phyloP scores from a whole-genome alignment of 2,797 vertebrate genomes.

The Sebastes minor region DNA sequence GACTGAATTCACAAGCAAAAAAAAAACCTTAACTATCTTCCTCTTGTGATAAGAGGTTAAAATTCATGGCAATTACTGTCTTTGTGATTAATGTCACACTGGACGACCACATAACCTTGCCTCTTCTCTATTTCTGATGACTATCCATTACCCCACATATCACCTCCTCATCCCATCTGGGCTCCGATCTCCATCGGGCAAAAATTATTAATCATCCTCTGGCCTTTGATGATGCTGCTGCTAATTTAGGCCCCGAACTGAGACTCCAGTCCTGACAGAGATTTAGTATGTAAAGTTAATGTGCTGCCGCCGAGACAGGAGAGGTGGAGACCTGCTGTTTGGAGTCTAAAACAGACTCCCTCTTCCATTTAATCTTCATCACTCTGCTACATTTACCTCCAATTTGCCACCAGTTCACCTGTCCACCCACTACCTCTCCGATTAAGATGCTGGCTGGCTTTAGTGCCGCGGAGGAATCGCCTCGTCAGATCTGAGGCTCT shows the following conservation, averaged over 20 bases:
- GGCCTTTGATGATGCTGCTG: conserved; percentile 47
- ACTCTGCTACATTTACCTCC: background rate
- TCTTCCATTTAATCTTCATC: conserved; percentile 15
- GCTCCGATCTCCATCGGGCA: conserved; percentile 32
- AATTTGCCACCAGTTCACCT: background rate
- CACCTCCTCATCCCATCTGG: conserved; percentile 12
- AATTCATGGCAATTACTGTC: background rate
- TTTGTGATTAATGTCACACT: conserved; percentile 17
- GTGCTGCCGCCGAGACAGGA: background rate
- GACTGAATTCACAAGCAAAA: background rate
- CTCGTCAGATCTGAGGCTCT: background rate
- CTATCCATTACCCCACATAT: conserved; percentile 19
- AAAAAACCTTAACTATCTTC: background rate
- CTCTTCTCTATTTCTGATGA: conserved; percentile 28
- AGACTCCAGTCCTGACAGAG: conserved; percentile 38
- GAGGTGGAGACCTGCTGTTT: conserved; percentile 35
- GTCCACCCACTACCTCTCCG: background rate
- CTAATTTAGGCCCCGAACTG: conserved; percentile 58
- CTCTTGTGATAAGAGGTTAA: background rate
- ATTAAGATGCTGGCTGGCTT: conserved; percentile 13
- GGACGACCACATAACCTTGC: conserved; percentile 5
- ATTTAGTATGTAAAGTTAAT: conserved; percentile 52
- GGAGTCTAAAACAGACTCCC: conserved; percentile 34
- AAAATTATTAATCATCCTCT: conserved; percentile 50
- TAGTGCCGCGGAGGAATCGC: background rate